Percentiles rank a stretch among this genome's conserved stretches.
Evolutionary conservation across 2,797 vertebrate species (phyloP).

Genomic region (Alcedo atthis): DNA sequence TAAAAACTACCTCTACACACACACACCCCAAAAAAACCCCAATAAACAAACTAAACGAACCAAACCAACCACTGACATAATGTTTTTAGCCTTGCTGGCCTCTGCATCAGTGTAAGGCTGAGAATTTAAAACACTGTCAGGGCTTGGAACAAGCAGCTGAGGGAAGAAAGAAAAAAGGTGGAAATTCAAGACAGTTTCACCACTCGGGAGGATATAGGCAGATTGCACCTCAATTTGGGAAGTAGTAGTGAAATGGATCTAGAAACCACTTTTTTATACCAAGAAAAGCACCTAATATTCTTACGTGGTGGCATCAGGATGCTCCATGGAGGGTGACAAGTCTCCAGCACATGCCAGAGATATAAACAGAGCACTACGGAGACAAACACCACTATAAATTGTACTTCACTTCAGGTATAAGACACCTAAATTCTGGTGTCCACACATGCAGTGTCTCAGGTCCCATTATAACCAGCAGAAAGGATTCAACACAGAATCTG

Average conservation of each 20-base stretch:
- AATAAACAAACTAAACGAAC: too few relatives aligned
- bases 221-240: not conserved
- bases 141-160: not conserved
- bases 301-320: rapidly evolving
- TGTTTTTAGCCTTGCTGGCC: not conserved
- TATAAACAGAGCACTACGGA: not conserved
- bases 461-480: not conserved
- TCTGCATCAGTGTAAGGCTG: not conserved
- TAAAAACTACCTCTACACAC: not conserved
- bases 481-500: too few relatives aligned
- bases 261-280: not conserved
- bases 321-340: not conserved
- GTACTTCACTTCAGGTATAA: not conserved
- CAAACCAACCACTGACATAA: not conserved
- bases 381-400: not conserved
- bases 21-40: rapidly evolving
- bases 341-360: not conserved
- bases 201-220: not conserved
- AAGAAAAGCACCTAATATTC: not conserved
- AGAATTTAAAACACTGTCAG: not conserved
- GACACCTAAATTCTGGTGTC: not conserved
- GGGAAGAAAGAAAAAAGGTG: not conserved
- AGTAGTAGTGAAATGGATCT: not conserved
- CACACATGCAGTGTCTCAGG: not conserved
- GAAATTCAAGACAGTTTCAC: not conserved